These are phyloP conservation scores for Acrocephalus arundinaceus DNA, from an alignment of 2,113 vertebrate genomes.

Conservation along the genomic window DNA sequence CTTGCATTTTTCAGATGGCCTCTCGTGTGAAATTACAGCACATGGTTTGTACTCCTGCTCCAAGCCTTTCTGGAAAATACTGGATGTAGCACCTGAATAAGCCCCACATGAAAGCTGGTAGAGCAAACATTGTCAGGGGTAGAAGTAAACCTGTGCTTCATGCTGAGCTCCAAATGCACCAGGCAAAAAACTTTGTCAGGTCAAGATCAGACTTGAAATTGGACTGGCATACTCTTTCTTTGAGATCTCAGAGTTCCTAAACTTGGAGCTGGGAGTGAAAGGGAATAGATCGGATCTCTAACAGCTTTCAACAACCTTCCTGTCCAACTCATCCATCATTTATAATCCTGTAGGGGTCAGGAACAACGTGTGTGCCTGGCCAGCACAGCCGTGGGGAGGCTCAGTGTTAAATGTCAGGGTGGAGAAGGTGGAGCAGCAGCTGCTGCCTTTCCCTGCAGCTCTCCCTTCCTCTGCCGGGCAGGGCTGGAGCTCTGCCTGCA, in stretches of 20 bases:
- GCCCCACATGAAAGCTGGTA: background rate
- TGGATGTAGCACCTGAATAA: background rate
- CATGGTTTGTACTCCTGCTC: background rate
- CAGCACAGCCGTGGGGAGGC: accelerated
- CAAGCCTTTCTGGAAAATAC: background rate
- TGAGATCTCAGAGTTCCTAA: background rate
- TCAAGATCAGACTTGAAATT: background rate
- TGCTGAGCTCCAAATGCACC: background rate
- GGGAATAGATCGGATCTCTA: background rate
- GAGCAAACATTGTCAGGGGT: accelerated
- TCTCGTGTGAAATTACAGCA: background rate
- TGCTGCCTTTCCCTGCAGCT: background rate
- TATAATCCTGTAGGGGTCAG: background rate
- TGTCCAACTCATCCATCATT: background rate
- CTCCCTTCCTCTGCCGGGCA: accelerated
- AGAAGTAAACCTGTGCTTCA: background rate
- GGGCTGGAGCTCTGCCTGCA: background rate
- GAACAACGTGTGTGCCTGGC: accelerated
- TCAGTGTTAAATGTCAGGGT: background rate
- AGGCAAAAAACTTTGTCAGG: background rate
- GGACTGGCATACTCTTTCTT: background rate
- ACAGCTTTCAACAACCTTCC: background rate
- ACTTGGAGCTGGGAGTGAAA: background rate
- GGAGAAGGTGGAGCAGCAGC: background rate
- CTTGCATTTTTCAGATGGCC: background rate